phyloP scores from a whole-genome alignment of 2,888 invertebrate species.

The Cryptocephalus moraei region DNA sequence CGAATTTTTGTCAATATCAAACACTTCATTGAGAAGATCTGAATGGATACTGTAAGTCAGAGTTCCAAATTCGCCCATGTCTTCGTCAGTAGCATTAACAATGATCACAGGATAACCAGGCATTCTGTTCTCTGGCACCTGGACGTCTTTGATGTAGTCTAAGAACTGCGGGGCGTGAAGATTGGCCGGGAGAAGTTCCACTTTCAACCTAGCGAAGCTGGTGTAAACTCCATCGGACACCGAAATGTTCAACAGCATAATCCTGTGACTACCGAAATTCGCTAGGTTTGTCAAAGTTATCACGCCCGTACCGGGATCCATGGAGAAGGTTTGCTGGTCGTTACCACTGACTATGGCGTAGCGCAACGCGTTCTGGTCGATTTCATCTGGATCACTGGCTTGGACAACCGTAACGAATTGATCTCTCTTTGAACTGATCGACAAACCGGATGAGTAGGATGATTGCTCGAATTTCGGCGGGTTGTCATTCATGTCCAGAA shows the following conservation, averaged over 20 bases:
- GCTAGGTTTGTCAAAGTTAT: conserved; percentile 66
- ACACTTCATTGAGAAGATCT: conserved; percentile 58
- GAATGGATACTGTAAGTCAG: conserved; percentile 73
- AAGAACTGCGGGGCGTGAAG: conserved; percentile 68
- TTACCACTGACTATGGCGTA: conserved; percentile 80
- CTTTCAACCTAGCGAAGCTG: conserved; percentile 72
- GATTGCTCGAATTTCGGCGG: conserved; percentile 76
- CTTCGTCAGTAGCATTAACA: conserved; percentile 72
- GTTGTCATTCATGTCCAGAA: conserved; percentile 86
- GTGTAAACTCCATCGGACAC: conserved; percentile 95
- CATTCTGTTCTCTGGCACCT: conserved; percentile 69
- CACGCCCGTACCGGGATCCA: conserved; percentile 49
- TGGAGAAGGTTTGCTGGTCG: conserved; percentile 62
- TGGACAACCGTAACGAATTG: conserved; percentile 81
- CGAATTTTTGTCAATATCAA: conserved; percentile 59
- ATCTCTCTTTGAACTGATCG: conserved; percentile 72
- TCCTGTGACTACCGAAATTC: conserved; percentile 48
- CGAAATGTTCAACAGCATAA: conserved; percentile 74
- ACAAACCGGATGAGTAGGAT: conserved; percentile 67
- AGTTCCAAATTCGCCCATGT: conserved; percentile 66
- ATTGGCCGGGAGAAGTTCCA: conserved; percentile 70
- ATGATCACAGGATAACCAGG: conserved; percentile 62
- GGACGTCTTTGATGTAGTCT: conserved; percentile 64
- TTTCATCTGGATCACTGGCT: conserved; percentile 79
- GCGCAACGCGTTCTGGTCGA: conserved; percentile 61